Evolutionary conservation across 2,113 vertebrate genomes (phyloP), one percentile per base, ranked within the genome.

Genomic region (Paradoxurus hermaphroditus): DNA sequence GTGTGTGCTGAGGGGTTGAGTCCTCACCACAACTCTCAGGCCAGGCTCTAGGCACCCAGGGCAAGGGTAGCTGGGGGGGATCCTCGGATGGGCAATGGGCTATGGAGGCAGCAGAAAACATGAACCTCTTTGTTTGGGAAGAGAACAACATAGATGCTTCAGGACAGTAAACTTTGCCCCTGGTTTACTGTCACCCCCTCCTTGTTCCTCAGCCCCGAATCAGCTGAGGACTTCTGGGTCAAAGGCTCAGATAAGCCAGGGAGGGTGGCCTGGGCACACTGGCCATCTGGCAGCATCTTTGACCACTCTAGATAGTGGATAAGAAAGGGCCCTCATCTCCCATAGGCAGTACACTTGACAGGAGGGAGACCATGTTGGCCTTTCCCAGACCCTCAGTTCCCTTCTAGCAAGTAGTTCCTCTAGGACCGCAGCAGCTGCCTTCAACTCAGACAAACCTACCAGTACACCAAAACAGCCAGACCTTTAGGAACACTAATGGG

Each of bases 171-270:
- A 18, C 10, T 49, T 31, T 77, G 7, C 1, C 51, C 12, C 51
- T 73, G 29, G n/a, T 59, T 34, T 31, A 9, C 51, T 34, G 12
- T 44, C 36, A 23, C 41, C 36, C 31, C 49, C 27, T 53, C 18
- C 11, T 1, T 1, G 12, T 23, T 23, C 36, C 36, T 9, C 7
- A 21, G 75, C 9, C 4, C 29, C 3, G 9, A 18, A 31, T 77
- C 46, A 49, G 75, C 75, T 49, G 44, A 78, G 29, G 16, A 78
- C 29, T 49, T 29, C 36, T 19, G 34, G 27, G 27, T 34, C 4
- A 88, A n/a, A 13, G 49, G 51, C 67, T 51, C 36, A 68, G 27
- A 41, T 36, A 27, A 53, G 46, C 51, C 27, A n/a, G 21, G 19
- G 3, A n/a, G 18, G 31, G 68, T 34, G 86, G 39, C 68, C 36